These are phyloP conservation scores for Tetrax tetrax DNA, from an alignment of 2,113 vertebrate genomes.

Conservation along the genomic window DNA sequence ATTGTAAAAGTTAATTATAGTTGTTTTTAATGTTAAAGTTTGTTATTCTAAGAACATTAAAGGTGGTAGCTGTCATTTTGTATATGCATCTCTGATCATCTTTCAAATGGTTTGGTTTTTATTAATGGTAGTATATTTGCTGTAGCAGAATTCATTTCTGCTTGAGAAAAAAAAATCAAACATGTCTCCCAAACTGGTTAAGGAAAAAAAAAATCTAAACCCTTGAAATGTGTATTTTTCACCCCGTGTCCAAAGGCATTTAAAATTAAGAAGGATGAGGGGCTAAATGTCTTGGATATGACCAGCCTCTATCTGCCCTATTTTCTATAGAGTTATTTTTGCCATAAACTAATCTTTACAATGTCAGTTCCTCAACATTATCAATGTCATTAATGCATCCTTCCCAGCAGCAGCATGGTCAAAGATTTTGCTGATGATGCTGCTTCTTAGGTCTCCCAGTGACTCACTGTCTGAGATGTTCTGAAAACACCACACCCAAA, in stretches of 20 bases:
- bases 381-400: not conserved
- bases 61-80: not conserved
- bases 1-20: not conserved
- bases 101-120: not conserved
- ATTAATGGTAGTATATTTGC: not conserved
- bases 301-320: not conserved
- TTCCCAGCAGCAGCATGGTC: not conserved
- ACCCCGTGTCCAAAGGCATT: not conserved
- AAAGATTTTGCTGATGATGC: not conserved
- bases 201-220: not conserved
- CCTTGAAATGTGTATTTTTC: not conserved
- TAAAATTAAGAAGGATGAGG: not conserved
- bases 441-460: not conserved
- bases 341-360: not conserved
- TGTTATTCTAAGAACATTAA: not conserved
- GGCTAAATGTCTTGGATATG: not conserved
- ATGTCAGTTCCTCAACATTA: not conserved
- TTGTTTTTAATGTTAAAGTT: not conserved
- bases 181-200: not conserved
- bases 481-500: not conserved
- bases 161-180: not conserved
- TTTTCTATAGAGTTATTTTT: not conserved
- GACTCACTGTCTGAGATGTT: not conserved
- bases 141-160: not conserved
- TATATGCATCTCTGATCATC: not conserved